Conservation (phyloP, 2,888 invertebrate species). For the Leucophenga maculata region DNA sequence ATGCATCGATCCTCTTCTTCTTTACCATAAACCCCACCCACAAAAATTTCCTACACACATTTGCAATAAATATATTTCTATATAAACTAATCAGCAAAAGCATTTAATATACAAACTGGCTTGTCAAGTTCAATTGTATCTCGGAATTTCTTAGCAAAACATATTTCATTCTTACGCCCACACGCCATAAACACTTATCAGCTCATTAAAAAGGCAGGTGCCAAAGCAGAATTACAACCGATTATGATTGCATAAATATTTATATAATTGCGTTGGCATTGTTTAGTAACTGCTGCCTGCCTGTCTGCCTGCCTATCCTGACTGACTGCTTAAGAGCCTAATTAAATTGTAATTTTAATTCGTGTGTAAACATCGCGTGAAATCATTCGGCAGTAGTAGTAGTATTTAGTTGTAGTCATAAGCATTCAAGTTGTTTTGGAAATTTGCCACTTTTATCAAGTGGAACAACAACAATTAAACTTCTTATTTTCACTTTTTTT, state of each 20-base stretch:
- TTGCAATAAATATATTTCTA: no score
- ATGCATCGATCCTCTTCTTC: no score
- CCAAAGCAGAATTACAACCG: slow-evolving; percentile 1
- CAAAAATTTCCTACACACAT: no score
- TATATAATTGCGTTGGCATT: not conserved
- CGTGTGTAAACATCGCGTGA: slow-evolving; percentile 61
- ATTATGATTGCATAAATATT: not conserved
- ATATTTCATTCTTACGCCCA: no score
- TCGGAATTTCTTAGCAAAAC: no score
- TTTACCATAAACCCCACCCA: no score
- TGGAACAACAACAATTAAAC: slow-evolving; percentile 3
- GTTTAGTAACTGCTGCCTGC: no score
- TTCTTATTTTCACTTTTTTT: slow-evolving; percentile 5
- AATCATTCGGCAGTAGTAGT: slow-evolving; percentile 42
- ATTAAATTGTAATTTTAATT: slow-evolving; percentile 17
- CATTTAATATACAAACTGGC: no score
- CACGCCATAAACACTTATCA: not conserved
- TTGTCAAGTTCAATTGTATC: no score
- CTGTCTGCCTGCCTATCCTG: no score
- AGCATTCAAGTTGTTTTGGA: not conserved
- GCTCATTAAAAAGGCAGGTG: slow-evolving; percentile 2
- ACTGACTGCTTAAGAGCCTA: not conserved
- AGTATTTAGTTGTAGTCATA: not conserved
- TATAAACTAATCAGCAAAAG: no score
- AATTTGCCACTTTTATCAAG: slow-evolving; percentile 14